A percentile compares a stretch with the other conserved stretches of the same genome.
Evolutionary conservation across 2,888 invertebrate genomes (phyloP).

Genomic region (Siphlonurus alternatus): DNA sequence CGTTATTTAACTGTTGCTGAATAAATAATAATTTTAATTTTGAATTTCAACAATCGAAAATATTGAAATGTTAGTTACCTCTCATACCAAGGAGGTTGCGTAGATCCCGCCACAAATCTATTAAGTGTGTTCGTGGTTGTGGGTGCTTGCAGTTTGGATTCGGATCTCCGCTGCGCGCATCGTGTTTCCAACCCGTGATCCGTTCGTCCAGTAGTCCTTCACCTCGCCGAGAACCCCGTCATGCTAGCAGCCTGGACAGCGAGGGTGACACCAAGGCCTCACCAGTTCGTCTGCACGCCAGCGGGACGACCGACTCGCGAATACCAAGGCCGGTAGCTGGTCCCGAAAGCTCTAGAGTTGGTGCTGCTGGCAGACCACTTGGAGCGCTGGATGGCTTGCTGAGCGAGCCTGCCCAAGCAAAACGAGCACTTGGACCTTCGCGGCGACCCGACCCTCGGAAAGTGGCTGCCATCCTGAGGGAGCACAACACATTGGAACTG

Average conservation of each 20-base stretch:
- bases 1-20: no score
- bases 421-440: background rate
- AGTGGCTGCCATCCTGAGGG: constrained; percentile 66
- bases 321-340: background rate
- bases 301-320: no score
- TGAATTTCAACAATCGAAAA: no score
- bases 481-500: constrained; percentile 64
- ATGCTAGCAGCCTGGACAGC: constrained; percentile 14
- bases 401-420: constrained; percentile 21
- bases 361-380: constrained; percentile 20
- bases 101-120: no score
- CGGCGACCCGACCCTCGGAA: constrained; percentile 46
- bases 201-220: background rate
- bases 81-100: no score
- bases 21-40: no score
- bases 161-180: background rate
- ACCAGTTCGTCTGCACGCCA: background rate
- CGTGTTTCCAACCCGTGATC: background rate
- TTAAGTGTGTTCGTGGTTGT: no score
- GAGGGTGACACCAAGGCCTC: constrained; percentile 13
- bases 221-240: background rate
- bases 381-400: constrained; percentile 53
- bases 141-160: background rate
- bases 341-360: background rate
- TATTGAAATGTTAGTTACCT: no score